Evolutionary conservation across 2,888 invertebrate genomes (phyloP).

Genomic region (Clitarchus hookeri): DNA sequence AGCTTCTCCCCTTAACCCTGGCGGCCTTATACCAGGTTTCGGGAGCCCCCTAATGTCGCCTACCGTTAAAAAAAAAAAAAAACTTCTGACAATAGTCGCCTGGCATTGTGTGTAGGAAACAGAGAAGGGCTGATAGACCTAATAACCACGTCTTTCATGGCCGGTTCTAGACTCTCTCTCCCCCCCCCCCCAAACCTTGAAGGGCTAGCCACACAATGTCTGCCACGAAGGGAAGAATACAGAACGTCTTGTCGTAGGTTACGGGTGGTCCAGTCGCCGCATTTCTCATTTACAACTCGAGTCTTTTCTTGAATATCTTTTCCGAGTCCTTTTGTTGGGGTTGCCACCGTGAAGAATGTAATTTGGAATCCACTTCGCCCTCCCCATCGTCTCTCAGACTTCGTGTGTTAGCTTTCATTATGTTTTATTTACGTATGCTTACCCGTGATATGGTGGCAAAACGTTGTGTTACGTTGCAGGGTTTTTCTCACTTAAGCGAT

Average conservation of each 20-base stretch:
- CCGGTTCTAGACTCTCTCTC: background rate
- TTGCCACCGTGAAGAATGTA: background rate
- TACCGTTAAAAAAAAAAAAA: background rate
- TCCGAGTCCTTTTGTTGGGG: background rate
- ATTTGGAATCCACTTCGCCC: background rate
- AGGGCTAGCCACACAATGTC: background rate
- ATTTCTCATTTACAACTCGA: background rate
- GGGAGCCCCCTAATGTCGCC: constrained; percentile 6
- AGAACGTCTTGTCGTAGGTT: constrained; percentile 14
- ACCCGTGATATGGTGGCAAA: too few relatives aligned
- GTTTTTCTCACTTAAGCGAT: too few relatives aligned
- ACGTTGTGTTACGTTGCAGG: too few relatives aligned
- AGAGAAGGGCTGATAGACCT: constrained; percentile 9
- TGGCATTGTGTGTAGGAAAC: constrained; percentile 7
- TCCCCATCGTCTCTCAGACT: background rate
- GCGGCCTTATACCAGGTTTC: background rate
- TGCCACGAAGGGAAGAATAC: background rate
- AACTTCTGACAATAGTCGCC: background rate
- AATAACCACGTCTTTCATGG: background rate
- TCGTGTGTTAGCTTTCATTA: background rate
- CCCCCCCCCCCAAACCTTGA: too few relatives aligned
- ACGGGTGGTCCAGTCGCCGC: background rate
- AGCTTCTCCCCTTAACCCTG: background rate
- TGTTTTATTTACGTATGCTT: too few relatives aligned
- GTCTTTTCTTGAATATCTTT: background rate